Evolutionary conservation across 1,140 invertebrate genomes (phyloP).

Genomic region (Scaptomyza montana): DNA sequence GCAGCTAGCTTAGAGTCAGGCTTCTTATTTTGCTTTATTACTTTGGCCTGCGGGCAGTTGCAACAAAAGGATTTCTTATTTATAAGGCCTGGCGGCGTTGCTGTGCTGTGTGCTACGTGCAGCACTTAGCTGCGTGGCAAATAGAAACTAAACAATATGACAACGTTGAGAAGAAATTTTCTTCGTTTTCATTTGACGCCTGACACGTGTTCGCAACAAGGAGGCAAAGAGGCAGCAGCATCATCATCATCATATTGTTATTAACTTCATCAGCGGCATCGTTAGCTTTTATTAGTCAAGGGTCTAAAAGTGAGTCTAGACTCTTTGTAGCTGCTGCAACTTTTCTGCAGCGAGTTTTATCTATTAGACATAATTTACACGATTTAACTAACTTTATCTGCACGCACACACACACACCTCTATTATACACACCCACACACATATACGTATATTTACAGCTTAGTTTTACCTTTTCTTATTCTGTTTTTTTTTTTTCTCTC

Average conservation of each 20-base stretch:
- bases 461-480: conserved; percentile 14
- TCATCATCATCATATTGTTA: not conserved
- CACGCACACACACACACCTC: not conserved
- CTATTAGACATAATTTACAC: conserved; percentile 81
- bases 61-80: conserved; percentile 44
- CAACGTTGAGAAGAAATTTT: conserved; percentile 1
- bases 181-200: too few relatives aligned
- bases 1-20: not conserved
- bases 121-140: conserved; percentile 17
- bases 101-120: conserved; percentile 25
- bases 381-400: conserved; percentile 73
- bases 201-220: not conserved
- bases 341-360: conserved; percentile 54
- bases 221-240: not conserved
- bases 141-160: not conserved
- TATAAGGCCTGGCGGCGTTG: conserved; percentile 12
- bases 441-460: not conserved
- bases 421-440: not conserved
- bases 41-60: conserved; percentile 58
- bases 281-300: conserved; percentile 51
- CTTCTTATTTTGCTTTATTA: conserved; percentile 55
- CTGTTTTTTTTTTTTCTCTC: conserved; percentile 7
- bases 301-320: conserved; percentile 44
- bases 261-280: conserved; percentile 13
- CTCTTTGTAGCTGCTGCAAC: conserved; percentile 36